These are phyloP conservation scores for Leptinotarsa haldemani DNA, from an alignment of 2,888 invertebrate genomes.

Conservation along the genomic window DNA sequence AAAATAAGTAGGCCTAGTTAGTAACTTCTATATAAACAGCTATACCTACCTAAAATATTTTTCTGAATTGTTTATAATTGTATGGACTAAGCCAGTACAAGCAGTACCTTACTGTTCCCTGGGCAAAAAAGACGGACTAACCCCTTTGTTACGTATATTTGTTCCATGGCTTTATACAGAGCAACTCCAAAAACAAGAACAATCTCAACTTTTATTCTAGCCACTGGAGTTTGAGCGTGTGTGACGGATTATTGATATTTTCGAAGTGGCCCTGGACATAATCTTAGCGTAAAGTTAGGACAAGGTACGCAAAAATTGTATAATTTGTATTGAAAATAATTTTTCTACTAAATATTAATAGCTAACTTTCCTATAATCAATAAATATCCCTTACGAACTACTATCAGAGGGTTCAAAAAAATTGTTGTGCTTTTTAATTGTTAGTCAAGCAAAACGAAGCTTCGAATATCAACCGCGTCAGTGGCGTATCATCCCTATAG, in stretches of 20 bases:
- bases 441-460: slow-evolving; percentile 45
- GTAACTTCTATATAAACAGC: slow-evolving; percentile 47
- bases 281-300: slow-evolving; percentile 45
- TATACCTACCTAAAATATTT: slow-evolving; percentile 50
- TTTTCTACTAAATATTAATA: slow-evolving; percentile 54
- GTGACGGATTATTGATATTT: slow-evolving; percentile 15
- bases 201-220: not conserved
- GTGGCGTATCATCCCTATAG: slow-evolving; percentile 34
- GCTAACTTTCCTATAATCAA: slow-evolving; percentile 50
- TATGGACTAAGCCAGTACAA: slow-evolving; percentile 55
- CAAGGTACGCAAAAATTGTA: slow-evolving; percentile 56
- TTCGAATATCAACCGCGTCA: slow-evolving; percentile 38
- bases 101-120: slow-evolving; percentile 55
- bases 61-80: slow-evolving; percentile 50
- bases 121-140: slow-evolving; percentile 57
- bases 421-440: slow-evolving; percentile 31
- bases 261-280: slow-evolving; percentile 29
- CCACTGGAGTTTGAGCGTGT: slow-evolving; percentile 22
- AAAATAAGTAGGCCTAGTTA: slow-evolving; percentile 40
- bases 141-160: slow-evolving; percentile 54
- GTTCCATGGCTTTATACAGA: slow-evolving; percentile 38
- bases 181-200: slow-evolving; percentile 19
- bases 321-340: slow-evolving; percentile 60
- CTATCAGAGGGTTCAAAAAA: slow-evolving; percentile 59
- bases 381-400: slow-evolving; percentile 49